Percentiles rank a stretch among this genome's conserved stretches.
Evolutionary conservation across 1,140 invertebrate genomes (phyloP).

Genomic region (Trichonephila inaurata): DNA sequence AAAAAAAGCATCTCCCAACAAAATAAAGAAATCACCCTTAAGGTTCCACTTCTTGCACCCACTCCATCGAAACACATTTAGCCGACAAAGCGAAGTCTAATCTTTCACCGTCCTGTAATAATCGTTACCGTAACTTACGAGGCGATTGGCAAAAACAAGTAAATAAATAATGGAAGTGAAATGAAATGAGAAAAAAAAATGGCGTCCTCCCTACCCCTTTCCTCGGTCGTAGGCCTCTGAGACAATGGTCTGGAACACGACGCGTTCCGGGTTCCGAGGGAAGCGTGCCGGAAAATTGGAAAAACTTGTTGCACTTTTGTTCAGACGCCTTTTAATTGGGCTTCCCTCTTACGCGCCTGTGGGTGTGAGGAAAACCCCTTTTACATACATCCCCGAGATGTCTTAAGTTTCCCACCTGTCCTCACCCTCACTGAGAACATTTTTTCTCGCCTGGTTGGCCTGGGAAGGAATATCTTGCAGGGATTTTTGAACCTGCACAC

Average conservation of each 20-base stretch:
- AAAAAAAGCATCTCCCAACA: neutral
- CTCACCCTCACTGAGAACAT: neutral
- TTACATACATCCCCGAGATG: neutral
- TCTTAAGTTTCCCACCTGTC: constrained; percentile 1
- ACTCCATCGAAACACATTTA: constrained; percentile 32
- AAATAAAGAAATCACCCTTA: neutral
- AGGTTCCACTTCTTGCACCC: constrained; percentile 36
- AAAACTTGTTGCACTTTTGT: constrained; percentile 71
- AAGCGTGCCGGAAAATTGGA: constrained; percentile 73
- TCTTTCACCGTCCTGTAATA: constrained; percentile 68
- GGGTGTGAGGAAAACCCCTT: neutral
- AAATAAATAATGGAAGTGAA: constrained; percentile 47
- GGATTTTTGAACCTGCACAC: neutral
- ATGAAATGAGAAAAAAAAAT: constrained; percentile 48
- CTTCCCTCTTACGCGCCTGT: neutral
- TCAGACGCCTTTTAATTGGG: constrained; percentile 34
- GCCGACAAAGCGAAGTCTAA: constrained; percentile 16
- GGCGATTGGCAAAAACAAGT: constrained; percentile 37
- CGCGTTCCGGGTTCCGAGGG: constrained; percentile 45
- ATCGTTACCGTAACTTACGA: constrained; percentile 70
- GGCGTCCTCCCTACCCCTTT: constrained; percentile 2
- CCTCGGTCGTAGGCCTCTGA: constrained; percentile 67
- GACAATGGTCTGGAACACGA: constrained; percentile 71
- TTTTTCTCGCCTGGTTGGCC: constrained; percentile 29
- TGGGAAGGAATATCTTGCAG: neutral